Base-by-base conservation (phyloP, 92 coral and sea anemone genomes). In the Zoanthus sociatus region DNA sequence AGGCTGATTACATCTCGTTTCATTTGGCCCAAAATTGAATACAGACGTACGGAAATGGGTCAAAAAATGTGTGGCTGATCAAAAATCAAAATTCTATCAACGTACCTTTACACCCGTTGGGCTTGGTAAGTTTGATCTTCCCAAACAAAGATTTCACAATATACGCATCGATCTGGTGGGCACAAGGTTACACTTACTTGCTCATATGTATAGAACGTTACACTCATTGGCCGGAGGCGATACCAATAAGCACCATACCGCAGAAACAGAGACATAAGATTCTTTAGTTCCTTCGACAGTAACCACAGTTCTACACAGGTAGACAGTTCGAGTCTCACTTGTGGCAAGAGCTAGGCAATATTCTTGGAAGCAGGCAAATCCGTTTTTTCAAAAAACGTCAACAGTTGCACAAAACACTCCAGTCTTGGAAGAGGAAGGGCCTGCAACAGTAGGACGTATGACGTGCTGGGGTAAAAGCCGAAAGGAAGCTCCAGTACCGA, bases 161-260 rank as follows among this genome's bases (percentile, higher is more conserved):
- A 3, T 60, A 60, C 67, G 13, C 67, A 13, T 60, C 20, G 67
- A 60, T n/a, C 16, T 12, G 31, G 71, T 66, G 31, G 71, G 71
- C 71, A 4, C 71, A 21, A 21, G 71, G 71, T 6, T 66, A 66
- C n/a, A 66, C 30, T 0, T 66, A 66, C 33, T 21, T 66, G 63
- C 15, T 56, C 63, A 56, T 11, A 56, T 7, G 63, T 56, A 56
- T 66, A 7, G 15, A n/a, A 5, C 71, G 30, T 21, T 66, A n/a
- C 71, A 60, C 67, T n/a, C 71, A n/a, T 66, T 66, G 71, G 71
- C 71, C 71, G 5, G 71, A n/a, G 33, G 31, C 71, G 5, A 66
- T 66, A n/a, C 71, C 71, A 6, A n/a, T 66, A 3, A 21, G 18
- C 6, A 32, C 17, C n/a, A 66, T 66, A n/a, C 3, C 26, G 26